Percentiles rank a stretch among this genome's conserved stretches.
phyloP scores from a whole-genome alignment of 2,888 invertebrate genomes.

The Mimas tiliae region DNA sequence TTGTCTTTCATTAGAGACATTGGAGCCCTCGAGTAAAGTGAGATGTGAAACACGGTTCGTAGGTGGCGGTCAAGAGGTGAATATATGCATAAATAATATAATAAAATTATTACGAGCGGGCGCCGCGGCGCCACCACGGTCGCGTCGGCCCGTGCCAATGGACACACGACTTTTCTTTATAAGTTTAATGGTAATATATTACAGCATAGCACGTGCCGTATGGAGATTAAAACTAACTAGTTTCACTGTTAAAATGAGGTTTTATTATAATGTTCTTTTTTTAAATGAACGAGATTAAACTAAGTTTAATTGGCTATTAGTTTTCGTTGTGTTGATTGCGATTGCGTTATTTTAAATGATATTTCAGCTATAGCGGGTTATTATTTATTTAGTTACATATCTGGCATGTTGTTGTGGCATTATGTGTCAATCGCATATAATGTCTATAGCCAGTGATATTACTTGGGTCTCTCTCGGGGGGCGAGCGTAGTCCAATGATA shows the following conservation, averaged over 20 bases:
- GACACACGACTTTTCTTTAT: constrained; percentile 23
- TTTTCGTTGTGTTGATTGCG: neutral
- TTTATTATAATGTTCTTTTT: constrained; percentile 12
- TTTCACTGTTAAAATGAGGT: constrained; percentile 7
- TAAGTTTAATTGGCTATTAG: constrained; percentile 14
- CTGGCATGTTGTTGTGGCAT: neutral
- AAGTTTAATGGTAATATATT: constrained; percentile 23
- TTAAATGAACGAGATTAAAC: neutral
- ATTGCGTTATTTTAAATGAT: neutral
- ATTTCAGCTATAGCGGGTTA: neutral
- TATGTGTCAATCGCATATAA: too few species aligned
- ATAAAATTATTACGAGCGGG: constrained; percentile 30
- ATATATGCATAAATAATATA: constrained; percentile 31
- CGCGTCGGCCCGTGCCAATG: constrained; percentile 25
- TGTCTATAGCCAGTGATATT: too few species aligned
- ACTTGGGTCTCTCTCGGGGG: too few species aligned
- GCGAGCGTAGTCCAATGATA: too few species aligned
- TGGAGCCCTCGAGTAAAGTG: constrained; percentile 26
- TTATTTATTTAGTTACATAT: neutral
- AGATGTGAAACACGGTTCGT: constrained; percentile 28
- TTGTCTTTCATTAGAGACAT: constrained; percentile 10
- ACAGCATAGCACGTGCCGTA: constrained; percentile 12
- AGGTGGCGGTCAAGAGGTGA: constrained; percentile 31
- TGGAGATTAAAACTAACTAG: constrained; percentile 18
- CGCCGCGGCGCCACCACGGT: too few species aligned